phyloP scores from a whole-genome alignment of 2,888 invertebrate species.

The Himalopsyche japonica region DNA sequence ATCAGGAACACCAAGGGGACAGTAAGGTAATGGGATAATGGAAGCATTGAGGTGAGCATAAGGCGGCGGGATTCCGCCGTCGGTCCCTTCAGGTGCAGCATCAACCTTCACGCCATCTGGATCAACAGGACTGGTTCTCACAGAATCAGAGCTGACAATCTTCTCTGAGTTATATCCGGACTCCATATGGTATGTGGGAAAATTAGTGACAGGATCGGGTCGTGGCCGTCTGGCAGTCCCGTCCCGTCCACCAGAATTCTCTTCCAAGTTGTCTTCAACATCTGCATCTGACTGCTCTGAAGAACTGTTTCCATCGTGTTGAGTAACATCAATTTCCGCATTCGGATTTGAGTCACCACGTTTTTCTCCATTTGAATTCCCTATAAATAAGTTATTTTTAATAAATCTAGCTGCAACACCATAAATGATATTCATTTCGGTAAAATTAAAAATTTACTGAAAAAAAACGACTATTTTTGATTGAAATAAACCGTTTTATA shows the following conservation, averaged over 20 bases:
- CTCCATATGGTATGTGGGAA: conserved; percentile 61
- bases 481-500: too few species aligned
- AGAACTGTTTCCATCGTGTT: conserved; percentile 59
- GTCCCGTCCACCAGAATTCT: conserved; percentile 48
- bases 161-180: conserved; percentile 71
- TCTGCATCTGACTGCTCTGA: conserved; percentile 80
- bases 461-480: too few species aligned
- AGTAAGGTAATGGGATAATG: conserved; percentile 52
- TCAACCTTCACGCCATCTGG: conserved; percentile 59
- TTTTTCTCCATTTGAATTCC: conserved; percentile 32
- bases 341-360: conserved; percentile 38
- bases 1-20: conserved; percentile 52
- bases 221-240: conserved; percentile 48
- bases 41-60: conserved; percentile 47
- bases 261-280: conserved; percentile 77
- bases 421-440: not conserved
- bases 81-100: conserved; percentile 60
- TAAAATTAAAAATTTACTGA: too few species aligned
- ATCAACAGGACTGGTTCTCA: conserved; percentile 56
- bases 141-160: conserved; percentile 53
- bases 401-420: not conserved
- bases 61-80: conserved; percentile 61
- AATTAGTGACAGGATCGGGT: conserved; percentile 55
- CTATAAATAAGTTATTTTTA: conserved; percentile 3
- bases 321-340: conserved; percentile 32